Evolutionary conservation across 2,888 invertebrate species (phyloP).

Genomic region (Gnatocerus cornutus): DNA sequence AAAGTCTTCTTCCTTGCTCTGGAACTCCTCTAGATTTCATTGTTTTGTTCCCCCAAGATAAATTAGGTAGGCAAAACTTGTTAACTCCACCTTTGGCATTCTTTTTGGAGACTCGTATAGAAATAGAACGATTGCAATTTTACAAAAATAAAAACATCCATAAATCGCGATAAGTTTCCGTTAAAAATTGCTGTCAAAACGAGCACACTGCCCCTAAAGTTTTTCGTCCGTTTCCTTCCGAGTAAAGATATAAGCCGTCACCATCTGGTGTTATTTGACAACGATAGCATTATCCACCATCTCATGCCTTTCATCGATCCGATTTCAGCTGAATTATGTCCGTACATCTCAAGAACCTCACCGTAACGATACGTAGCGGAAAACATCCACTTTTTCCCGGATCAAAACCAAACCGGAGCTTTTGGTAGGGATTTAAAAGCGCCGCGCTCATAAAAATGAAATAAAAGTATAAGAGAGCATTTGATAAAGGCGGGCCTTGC

Average conservation of each 20-base stretch:
- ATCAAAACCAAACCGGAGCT: constrained; percentile 19
- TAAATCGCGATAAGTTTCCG: no score
- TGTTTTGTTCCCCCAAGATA: no score
- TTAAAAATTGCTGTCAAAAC: no score
- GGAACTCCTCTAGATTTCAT: no score
- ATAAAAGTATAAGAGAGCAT: constrained; percentile 66
- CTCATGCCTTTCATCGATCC: constrained; percentile 54
- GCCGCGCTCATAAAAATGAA: constrained; percentile 62
- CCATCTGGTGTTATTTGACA: constrained; percentile 61
- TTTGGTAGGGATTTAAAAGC: constrained; percentile 57
- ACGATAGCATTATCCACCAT: constrained; percentile 59
- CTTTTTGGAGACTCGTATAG: no score
- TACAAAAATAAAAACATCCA: no score
- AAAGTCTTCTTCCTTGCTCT: no score
- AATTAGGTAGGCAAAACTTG: no score
- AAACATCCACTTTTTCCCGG: constrained; percentile 15
- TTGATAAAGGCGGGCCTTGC: constrained; percentile 62
- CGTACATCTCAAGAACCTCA: constrained; percentile 19
- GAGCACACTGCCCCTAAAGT: not conserved
- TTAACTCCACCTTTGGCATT: no score
- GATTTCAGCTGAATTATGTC: constrained; percentile 39
- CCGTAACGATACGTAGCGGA: constrained; percentile 9
- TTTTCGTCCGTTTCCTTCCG: constrained; percentile 8
- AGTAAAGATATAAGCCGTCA: constrained; percentile 59
- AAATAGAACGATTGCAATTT: no score